Evolutionary conservation across 1,140 invertebrate genomes (phyloP).

Genomic region (Drosophila nigromelanica): DNA sequence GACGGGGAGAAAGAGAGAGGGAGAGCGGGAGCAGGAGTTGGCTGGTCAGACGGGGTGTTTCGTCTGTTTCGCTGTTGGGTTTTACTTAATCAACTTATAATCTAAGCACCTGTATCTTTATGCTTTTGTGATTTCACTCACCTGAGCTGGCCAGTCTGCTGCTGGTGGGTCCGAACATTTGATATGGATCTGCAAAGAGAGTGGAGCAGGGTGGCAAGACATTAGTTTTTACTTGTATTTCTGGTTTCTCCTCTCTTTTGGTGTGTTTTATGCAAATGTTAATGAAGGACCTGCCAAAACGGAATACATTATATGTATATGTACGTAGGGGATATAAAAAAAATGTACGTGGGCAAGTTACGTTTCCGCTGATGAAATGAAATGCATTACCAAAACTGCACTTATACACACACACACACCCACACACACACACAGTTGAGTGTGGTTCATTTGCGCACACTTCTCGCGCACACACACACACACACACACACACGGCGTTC

Average conservation of each 20-base stretch:
- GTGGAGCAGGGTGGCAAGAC: slow-evolving; percentile 34
- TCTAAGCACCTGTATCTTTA: slow-evolving; percentile 83
- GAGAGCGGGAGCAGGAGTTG: background rate
- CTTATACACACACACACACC: slow-evolving; percentile 32
- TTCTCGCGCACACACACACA: slow-evolving; percentile 47
- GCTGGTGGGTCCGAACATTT: slow-evolving; percentile 97
- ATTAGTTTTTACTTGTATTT: slow-evolving; percentile 45
- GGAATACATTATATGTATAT: slow-evolving; percentile 38
- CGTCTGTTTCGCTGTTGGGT: background rate
- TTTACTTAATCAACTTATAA: slow-evolving; percentile 55
- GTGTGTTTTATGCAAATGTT: slow-evolving; percentile 70
- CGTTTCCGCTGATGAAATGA: slow-evolving; percentile 79
- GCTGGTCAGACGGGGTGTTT: background rate
- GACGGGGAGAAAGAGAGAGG: background rate
- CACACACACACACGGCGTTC: slow-evolving; percentile 26
- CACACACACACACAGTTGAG: slow-evolving; percentile 21
- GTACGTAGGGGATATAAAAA: slow-evolving; percentile 3
- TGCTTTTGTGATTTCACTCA: slow-evolving; percentile 84
- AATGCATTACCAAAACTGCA: slow-evolving; percentile 74
- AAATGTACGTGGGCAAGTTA: slow-evolving; percentile 61
- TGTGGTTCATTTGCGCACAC: slow-evolving; percentile 67
- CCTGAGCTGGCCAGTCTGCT: slow-evolving; percentile 96
- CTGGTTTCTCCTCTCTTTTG: background rate
- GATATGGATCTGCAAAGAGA: slow-evolving; percentile 93
- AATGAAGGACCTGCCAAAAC: slow-evolving; percentile 66